These are phyloP conservation scores for Danaus melanippus DNA, from an alignment of 1,140 invertebrate species.

Conservation along the genomic window DNA sequence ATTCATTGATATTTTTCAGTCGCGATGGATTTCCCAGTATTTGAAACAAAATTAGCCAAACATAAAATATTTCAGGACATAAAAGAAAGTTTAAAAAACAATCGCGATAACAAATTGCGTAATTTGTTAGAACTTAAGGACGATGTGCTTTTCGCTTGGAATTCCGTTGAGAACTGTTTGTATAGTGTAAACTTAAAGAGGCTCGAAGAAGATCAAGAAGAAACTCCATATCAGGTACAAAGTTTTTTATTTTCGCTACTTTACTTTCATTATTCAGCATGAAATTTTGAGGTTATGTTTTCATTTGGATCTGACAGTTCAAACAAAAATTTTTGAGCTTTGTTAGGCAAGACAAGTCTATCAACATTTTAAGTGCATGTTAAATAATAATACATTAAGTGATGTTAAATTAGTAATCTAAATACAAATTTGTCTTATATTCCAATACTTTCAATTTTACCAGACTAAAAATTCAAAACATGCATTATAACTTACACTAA, in stretches of 20 bases:
- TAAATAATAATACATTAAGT: too few species aligned
- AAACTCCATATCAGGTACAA: constrained; percentile 75
- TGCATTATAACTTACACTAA: too few species aligned
- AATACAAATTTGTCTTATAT: too few species aligned
- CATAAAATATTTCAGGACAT: constrained; percentile 75
- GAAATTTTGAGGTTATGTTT: constrained; percentile 20
- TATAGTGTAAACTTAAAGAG: constrained; percentile 75
- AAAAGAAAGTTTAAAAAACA: constrained; percentile 69
- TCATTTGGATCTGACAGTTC: constrained; percentile 1
- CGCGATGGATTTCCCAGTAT: constrained; percentile 73
- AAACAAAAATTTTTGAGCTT: too few species aligned
- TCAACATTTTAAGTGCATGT: too few species aligned
- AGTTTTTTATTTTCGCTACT: constrained; percentile 7
- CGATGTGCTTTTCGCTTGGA: constrained; percentile 78
- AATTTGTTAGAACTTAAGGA: constrained; percentile 77
- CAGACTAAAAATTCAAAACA: too few species aligned
- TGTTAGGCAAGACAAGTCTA: too few species aligned
- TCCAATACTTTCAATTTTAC: too few species aligned
- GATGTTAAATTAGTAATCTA: too few species aligned
- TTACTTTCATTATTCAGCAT: background rate
- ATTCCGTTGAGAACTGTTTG: constrained; percentile 75
- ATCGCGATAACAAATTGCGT: constrained; percentile 70
- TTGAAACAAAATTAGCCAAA: constrained; percentile 72
- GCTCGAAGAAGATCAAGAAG: constrained; percentile 65
- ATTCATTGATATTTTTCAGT: constrained; percentile 4